Percentiles rank a stretch among this genome's conserved stretches.
phyloP scores from a whole-genome alignment of 2,797 vertebrate genomes.

The Peromyscus melanophrys region DNA sequence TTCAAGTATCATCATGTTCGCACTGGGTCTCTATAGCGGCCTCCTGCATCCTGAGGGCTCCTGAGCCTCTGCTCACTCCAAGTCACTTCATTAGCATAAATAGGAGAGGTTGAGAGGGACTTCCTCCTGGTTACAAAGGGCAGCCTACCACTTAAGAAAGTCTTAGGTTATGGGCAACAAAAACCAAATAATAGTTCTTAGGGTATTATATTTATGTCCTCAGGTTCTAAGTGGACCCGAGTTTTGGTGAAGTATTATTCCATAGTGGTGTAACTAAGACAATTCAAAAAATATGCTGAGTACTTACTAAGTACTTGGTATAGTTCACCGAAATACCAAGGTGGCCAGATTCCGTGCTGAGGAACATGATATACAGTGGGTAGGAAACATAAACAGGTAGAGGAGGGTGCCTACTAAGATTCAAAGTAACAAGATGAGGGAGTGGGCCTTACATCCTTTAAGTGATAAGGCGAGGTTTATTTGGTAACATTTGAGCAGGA shows the following conservation, averaged over 20 bases:
- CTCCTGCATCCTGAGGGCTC: background rate
- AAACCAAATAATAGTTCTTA: background rate
- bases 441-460: background rate
- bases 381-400: background rate
- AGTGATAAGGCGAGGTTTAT: background rate
- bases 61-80: background rate
- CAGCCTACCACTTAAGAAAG: background rate
- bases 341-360: background rate
- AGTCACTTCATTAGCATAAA: background rate
- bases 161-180: background rate
- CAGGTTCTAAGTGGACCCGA: background rate
- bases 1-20: background rate
- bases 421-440: background rate
- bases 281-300: background rate
- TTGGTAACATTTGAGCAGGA: background rate
- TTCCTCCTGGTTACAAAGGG: background rate
- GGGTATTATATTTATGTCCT: background rate
- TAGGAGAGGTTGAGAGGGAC: background rate
- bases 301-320: background rate
- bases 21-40: background rate
- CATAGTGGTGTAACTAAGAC: background rate
- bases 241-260: background rate
- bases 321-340: slow-evolving; percentile 1
- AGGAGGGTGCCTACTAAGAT: background rate
- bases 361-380: background rate